A percentile compares a stretch with the other conserved stretches of the same genome.
These are phyloP conservation scores for Camelus bactrianus DNA, from an alignment of 2,113 vertebrate species.

Conservation along the genomic window DNA sequence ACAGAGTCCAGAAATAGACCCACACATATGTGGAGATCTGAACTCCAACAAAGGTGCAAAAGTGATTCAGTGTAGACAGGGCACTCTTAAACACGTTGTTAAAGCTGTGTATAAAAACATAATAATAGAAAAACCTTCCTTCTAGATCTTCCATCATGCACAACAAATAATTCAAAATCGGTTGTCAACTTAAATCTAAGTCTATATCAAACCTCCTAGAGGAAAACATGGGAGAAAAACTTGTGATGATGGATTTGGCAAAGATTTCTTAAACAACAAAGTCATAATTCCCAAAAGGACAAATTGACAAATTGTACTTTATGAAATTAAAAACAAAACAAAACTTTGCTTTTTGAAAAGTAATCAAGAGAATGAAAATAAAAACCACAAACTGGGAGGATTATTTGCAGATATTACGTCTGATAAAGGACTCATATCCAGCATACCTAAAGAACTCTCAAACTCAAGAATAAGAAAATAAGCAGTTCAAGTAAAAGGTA, in stretches of 20 bases:
- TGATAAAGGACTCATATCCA: background rate
- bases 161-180: background rate
- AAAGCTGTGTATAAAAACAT: background rate
- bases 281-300: background rate
- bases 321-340: background rate
- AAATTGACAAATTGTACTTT: background rate
- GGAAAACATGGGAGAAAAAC: background rate
- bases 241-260: background rate
- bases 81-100: background rate
- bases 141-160: background rate
- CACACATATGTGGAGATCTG: rapidly evolving
- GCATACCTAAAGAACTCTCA: background rate
- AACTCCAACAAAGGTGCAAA: background rate
- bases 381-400: background rate
- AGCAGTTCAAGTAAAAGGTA: background rate
- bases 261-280: background rate
- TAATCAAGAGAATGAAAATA: background rate
- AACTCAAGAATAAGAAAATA: background rate
- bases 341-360: background rate
- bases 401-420: background rate
- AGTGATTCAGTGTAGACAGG: background rate
- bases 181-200: background rate
- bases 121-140: background rate
- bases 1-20: background rate
- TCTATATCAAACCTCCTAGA: background rate